A percentile compares a stretch with the other conserved stretches of the same genome.
phyloP scores from a whole-genome alignment of 2,888 invertebrate species.

The Alentia gelatinosa region DNA sequence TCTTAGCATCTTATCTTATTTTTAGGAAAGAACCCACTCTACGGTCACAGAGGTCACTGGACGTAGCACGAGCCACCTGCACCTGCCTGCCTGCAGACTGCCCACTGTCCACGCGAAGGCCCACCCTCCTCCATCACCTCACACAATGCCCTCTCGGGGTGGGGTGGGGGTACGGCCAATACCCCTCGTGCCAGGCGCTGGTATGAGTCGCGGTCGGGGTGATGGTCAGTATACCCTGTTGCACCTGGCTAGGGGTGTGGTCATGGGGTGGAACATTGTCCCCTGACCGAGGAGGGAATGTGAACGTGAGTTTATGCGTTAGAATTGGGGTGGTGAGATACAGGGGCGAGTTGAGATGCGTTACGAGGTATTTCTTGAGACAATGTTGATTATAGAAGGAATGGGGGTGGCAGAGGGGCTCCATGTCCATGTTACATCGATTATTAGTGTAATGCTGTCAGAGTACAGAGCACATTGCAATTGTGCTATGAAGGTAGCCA shows the following conservation, averaged over 20 bases:
- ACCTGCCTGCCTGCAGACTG: not conserved
- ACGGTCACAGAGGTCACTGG: not conserved
- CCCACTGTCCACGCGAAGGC: not conserved
- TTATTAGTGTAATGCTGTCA: too few relatives aligned
- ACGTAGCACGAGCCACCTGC: not conserved
- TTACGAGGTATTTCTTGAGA: too few relatives aligned
- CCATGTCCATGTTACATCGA: too few relatives aligned
- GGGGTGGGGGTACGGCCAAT: not conserved
- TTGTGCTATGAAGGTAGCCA: too few relatives aligned
- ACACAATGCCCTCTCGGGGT: not conserved
- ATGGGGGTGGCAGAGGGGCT: too few relatives aligned
- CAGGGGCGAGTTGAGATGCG: not conserved
- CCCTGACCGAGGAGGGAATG: not conserved
- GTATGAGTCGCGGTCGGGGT: too few relatives aligned
- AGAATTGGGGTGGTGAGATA: not conserved
- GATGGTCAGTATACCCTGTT: too few relatives aligned
- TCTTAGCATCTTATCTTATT: too few relatives aligned
- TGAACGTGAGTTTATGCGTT: not conserved
- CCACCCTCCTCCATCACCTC: slow-evolving; percentile 9
- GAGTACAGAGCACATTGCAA: too few relatives aligned
- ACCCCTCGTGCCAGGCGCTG: not conserved
- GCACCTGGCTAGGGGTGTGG: not conserved
- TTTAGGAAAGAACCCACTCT: not conserved
- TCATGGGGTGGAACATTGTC: not conserved
- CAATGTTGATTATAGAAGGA: too few relatives aligned